Evolutionary conservation across 2,888 invertebrate genomes (phyloP).

Genomic region (Sicus ferrugineus): DNA sequence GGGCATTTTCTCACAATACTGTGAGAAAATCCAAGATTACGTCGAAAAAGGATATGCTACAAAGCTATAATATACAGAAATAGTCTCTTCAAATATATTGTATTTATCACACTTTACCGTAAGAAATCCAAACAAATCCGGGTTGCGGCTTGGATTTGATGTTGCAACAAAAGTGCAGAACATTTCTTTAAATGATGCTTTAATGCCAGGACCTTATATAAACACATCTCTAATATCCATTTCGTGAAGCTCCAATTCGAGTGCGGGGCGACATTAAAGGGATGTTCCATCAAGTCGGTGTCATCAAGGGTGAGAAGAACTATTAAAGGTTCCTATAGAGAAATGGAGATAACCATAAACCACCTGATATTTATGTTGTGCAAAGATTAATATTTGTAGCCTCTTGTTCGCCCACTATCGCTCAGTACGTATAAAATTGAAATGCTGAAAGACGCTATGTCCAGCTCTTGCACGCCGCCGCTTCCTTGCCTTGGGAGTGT

Average conservation of each 20-base stretch:
- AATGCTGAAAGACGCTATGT: not conserved
- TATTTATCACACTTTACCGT: conserved; percentile 36
- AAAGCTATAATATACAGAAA: not conserved
- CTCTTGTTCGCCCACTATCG: conserved; percentile 5
- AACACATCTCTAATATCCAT: conserved; percentile 25
- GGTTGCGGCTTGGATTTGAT: not conserved
- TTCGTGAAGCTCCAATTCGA: conserved; percentile 30
- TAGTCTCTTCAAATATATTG: conserved; percentile 19
- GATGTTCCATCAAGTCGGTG: not conserved
- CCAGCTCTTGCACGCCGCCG: too few relatives aligned
- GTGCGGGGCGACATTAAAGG: not conserved
- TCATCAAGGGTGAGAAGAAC: not conserved
- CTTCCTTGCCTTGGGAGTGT: too few relatives aligned
- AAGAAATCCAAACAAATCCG: conserved; percentile 30
- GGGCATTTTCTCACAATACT: conserved; percentile 30
- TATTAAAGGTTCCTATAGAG: conserved; percentile 5
- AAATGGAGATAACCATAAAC: not conserved
- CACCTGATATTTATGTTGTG: not conserved
- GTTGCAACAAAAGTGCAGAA: not conserved
- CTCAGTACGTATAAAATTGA: not conserved
- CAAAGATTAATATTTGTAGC: not conserved
- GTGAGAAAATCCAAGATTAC: conserved; percentile 36
- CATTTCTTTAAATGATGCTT: not conserved
- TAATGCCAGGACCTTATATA: conserved; percentile 21
- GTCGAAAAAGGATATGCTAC: conserved; percentile 36